Base-by-base conservation (phyloP, 2,113 vertebrate species). In the Pseudorectes ferrugineus region DNA sequence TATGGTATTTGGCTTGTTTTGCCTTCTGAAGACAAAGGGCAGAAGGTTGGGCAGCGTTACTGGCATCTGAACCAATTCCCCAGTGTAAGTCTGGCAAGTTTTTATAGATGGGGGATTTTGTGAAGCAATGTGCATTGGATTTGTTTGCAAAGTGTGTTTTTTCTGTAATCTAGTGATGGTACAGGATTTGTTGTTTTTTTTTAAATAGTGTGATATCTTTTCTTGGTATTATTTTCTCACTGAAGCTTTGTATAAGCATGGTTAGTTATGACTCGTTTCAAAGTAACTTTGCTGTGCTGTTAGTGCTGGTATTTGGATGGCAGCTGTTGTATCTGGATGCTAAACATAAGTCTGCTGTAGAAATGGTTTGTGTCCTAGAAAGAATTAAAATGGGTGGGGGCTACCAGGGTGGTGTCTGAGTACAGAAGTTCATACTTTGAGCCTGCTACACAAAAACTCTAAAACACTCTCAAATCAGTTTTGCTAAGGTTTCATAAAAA, bases 291-390 rank as follows among this genome's bases (percentile, higher is more conserved):
- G 88, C 72, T 89, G 79, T 91, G 87, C 77, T 80, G 28, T 94
- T 92, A 93, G 94, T 96, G 93, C 92, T 91, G 92, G 88, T 95
- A 52, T 94, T 80, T 52, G 82, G 84, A 62, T 77, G 70, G 89
- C 71, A 93, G 58, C 91, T 62, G 65, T 92, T 38, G 15, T 79
- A 25, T 75, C 68, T 72, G 91, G 63, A 73, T 62, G 48, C 71
- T 88, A 12, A 90, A 89, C 65, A 19, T 58, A 24, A 77, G 83
- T 83, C 43, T 71, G 45, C 61, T 51, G 36, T 49, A 59, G 91
- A 84, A 83, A 81, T 25, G 15, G 42, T 92, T 77, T 59, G 36
- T 85, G 91, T 87, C 70, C 58, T 94, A n/a, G 57, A 46, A 90
- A 42, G 73, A 85, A 80, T 46, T 80, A 5, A 36, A 55, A 40